Evolutionary conservation across 1,140 invertebrate genomes (phyloP).

Genomic region (Neotoxoptera formosana): DNA sequence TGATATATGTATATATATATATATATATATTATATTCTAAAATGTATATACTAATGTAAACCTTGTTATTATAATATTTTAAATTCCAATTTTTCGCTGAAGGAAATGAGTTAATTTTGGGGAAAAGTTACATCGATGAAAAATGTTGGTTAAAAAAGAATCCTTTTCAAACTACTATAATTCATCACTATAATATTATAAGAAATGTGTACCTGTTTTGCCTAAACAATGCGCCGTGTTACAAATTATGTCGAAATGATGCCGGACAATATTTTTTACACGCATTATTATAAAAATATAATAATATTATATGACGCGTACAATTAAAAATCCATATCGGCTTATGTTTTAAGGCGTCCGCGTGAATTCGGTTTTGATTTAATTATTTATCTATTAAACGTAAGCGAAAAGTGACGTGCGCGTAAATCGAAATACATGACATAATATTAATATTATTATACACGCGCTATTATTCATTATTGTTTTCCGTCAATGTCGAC

Average conservation of each 20-base stretch:
- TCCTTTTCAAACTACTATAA: no score
- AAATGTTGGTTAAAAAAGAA: not conserved
- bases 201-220: not conserved
- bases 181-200: no score
- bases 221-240: not conserved
- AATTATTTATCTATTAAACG: not conserved
- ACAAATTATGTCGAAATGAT: not conserved
- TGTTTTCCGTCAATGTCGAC: not conserved
- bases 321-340: not conserved
- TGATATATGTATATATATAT: no score
- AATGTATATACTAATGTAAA: not conserved
- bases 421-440: not conserved
- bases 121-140: not conserved
- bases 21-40: not conserved
- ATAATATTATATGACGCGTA: not conserved
- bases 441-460: not conserved
- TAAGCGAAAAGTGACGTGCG: not conserved
- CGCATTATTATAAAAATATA: not conserved
- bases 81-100: not conserved
- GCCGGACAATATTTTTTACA: not conserved
- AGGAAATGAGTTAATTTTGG: not conserved
- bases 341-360: not conserved
- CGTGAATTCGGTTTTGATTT: not conserved
- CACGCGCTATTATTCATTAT: not conserved
- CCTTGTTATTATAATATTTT: not conserved